Evolutionary conservation across 2,797 vertebrate species (phyloP), one percentile per base, ranked within the genome.

Genomic region (Sebastes minor): DNA sequence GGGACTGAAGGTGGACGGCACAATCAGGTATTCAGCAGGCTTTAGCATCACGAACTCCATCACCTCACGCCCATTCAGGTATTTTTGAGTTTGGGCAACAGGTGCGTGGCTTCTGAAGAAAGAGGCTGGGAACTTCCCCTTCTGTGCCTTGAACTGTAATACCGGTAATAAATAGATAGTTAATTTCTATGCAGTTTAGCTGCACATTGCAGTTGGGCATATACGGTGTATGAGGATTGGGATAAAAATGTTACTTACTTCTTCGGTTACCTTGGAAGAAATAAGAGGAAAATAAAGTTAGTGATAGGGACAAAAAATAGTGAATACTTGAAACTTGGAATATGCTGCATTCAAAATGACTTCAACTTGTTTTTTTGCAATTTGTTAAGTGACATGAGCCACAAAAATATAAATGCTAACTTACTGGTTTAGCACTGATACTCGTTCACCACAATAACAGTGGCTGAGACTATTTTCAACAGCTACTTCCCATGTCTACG

Each of bases 11-110:
- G 94, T 94, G 53, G 89, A 93, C 0, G 95, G 96, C 10, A 96
- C 91, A 0, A 96, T 93, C 60, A 96, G 65, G 60, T 95, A 95
- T 23, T 94, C 89, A 2, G 93, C 95, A 0, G 95, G 88, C 22
- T 76, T 79, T 63, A 96, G 82, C 0, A 0, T 12, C 0, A 93
- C 12, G 4, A 91, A 89, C 77, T 90, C 88, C 81, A 82, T 94
- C 64, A 94, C 93, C 49, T 95, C 91, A 1, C 95, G 92, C 0
- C 80, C 14, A 4, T 93, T 85, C 3, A 68, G 0, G 52, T 72
- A 89, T 5, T 2, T 23, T 62, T 85, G 87, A 0, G 80, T 84
- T 74, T 82, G 79, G 10, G 35, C 87, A 1, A 94, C 83, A 1
- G 86, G 81, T 6, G 0, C 0, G 1, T 76, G 56, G 10, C 0